Evolutionary conservation across 2,888 invertebrate species (phyloP), one percentile per base, ranked within the genome.

Genomic region (Ceratothoa steindachneri): DNA sequence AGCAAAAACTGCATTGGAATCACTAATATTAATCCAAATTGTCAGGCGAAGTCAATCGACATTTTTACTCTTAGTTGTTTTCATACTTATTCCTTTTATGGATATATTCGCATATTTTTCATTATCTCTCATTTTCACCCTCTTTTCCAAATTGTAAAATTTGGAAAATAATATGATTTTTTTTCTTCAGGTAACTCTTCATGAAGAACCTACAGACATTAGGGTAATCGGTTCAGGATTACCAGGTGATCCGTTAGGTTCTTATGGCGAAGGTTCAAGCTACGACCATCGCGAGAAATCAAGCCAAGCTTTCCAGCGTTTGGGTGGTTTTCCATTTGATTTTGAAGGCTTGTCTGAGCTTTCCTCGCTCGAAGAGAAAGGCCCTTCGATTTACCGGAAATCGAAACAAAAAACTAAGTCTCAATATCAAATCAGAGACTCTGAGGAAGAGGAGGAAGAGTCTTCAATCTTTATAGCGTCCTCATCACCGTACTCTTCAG

Each of bases 181-280:
- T 19, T 51, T 28, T 22, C 27, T 31, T 19, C 72, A 77, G 77
- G 74, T 77, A 2, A 72, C 72, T 2, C 51, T 72, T 3, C 72
- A 74, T n/a, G 74, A 77, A 30, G 66, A 67, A 24, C 77, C 72
- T 2, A 74, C 72, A 24, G 74, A 77, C 52, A 67, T 77, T 41
- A 66, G 67, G 12, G 77, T 72, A 2, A 30, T 71, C 22, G 76
- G 76, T 0, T 70, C 76, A 7, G 55, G 55, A 12, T 19, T 55
- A 55, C 55, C 55, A 19, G 55, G 24, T 12, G 55, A 55, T 22
- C 55, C 55, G 7, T 55, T 22, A 41, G 7, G n/a, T n/a, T n/a
- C n/a, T n/a, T n/a, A n/a, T n/a, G n/a, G 41, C 41, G 15, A 41
- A 41, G 15, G 7, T 9, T 41, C 41, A 41, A 41, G 41, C 15